phyloP scores from a whole-genome alignment of 2,888 invertebrate genomes.

The Eilema griseolum region DNA sequence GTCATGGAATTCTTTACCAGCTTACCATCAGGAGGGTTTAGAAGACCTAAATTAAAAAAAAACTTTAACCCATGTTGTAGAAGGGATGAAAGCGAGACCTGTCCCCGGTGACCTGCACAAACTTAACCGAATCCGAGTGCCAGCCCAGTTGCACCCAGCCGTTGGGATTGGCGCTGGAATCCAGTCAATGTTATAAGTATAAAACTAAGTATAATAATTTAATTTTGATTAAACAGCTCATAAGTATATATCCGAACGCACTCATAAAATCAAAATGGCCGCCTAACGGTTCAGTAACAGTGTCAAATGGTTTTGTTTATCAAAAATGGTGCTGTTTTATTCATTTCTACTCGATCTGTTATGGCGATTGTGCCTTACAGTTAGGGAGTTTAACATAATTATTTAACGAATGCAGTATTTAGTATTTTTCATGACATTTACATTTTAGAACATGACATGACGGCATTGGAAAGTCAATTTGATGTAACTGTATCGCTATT shows the following conservation, averaged over 20 bases:
- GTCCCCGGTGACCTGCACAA: not conserved
- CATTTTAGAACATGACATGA: slow-evolving; percentile 20
- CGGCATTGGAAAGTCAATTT: slow-evolving; percentile 10
- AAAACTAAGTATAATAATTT: too few species aligned
- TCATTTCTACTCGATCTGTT: slow-evolving; percentile 39
- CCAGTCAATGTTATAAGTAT: too few species aligned
- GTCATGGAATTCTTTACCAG: too few species aligned
- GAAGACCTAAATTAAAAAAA: too few species aligned
- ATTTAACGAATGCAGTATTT: slow-evolving; percentile 27
- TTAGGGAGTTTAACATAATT: slow-evolving; percentile 24
- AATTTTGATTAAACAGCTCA: slow-evolving; percentile 16
- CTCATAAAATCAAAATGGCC: slow-evolving; percentile 42
- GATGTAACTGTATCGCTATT: not conserved
- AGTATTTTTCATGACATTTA: slow-evolving; percentile 10
- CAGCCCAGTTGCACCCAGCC: too few species aligned
- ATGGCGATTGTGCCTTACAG: slow-evolving; percentile 20
- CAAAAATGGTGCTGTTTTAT: slow-evolving; percentile 30
- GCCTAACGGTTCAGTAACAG: slow-evolving; percentile 48
- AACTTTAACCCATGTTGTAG: too few species aligned
- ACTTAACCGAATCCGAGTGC: too few species aligned
- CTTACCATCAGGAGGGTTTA: too few species aligned
- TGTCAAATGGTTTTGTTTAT: slow-evolving; percentile 44
- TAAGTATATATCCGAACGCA: slow-evolving; percentile 34
- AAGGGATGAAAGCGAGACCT: slow-evolving; percentile 1
- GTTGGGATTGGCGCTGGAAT: too few species aligned